Base-by-base conservation (phyloP, 2,888 invertebrate genomes). In the Eueremaeus valkanovi region DNA sequence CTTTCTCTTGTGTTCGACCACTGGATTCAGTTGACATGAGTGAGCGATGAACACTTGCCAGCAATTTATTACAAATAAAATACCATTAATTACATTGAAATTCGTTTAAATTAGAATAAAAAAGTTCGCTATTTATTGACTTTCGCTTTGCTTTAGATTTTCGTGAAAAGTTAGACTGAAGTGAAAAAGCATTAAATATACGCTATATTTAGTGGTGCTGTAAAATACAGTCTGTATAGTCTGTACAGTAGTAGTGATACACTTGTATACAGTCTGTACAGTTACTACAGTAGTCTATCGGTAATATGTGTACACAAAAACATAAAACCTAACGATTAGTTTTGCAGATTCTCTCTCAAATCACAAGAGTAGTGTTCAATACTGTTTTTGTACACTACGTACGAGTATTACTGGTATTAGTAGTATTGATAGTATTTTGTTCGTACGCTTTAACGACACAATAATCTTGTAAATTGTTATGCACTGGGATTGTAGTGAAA, bases 51-150 rank as follows among this genome's bases (percentile, higher is more conserved):
- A 24, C 70, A 42, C 16, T 68, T 29, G 42, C 40, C 33, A 1
- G 27, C 70, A 21, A 70, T 70, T 70, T 70, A 70, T 70, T 70
- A 45, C 70, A 70, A 70, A 45, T 70, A 45, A 70, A 42, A 70
- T 40, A 40, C 45, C 70, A 70, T 70, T 70, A 70, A 70, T 70
- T 70, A 70, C 70, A 16, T 42, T 70, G 70, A 70, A 42, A 42
- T 70, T 13, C n/a, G 11, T 40, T 70, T 70, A 27, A 40, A 45
- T 27, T 66, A 24, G 40, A 21, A 5, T 27, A 29, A 27, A 42
- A 63, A 33, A 70, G 24, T 42, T 42, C 36, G 45, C 42, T 45
- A 16, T 42, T 70, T 70, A 70, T 70, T 70, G 70, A 70, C 70
- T 70, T 70, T 70, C 45, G n/a, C n/a, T 40, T 21, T 66, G 70